Base-by-base conservation (phyloP, 2,113 vertebrate genomes). In the Thunnus maccoyii region DNA sequence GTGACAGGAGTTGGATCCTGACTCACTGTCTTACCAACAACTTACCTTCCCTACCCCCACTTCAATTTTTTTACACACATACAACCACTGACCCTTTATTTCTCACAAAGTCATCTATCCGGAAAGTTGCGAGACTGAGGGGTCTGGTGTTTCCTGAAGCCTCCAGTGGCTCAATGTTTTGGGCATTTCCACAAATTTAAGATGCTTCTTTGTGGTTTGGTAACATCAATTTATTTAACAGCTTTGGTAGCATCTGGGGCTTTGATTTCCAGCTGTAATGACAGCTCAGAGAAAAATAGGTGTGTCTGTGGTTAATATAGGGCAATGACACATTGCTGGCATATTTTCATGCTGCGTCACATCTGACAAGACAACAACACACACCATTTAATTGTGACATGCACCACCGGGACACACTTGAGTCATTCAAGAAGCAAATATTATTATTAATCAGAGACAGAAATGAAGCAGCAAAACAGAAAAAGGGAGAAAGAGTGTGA, bases 1-100 rank as follows among this genome's bases (percentile, higher is more conserved):
- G 71, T 27, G 41, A 52, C 41, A 64, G 51, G 2, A 68, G 68
- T 70, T 75, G 55, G 73, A 84, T 15, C 30, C 67, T 12, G 64
- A 65, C 61, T 76, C 58, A 3, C 48, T 41, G 41, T 56, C 65
- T 80, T 41, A 46, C 75, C 58, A 41, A 3, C 50, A 6, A 47
- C 67, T 67, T 52, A 63, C 70, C 12, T 18, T 18, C 30, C 25
- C 46, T 57, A 25, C 55, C 20, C 48, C 27, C 3, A 11, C 44
- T 46, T 58, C 16, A 47, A 5, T 20, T 75, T 20, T 75, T n/a
- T 44, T 32, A 74, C 15, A n/a, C 62, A 18, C 5, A 48, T 54
- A 25, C 27, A 17, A 51, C 14, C 62, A 4, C 77, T 51, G 2
- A 1, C 15, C 3, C 11, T 22, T 44, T 51, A 66, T 62, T 52